These are phyloP conservation scores for Apocheima hispidaria DNA, from an alignment of 2,888 invertebrate species.

Conservation along the genomic window DNA sequence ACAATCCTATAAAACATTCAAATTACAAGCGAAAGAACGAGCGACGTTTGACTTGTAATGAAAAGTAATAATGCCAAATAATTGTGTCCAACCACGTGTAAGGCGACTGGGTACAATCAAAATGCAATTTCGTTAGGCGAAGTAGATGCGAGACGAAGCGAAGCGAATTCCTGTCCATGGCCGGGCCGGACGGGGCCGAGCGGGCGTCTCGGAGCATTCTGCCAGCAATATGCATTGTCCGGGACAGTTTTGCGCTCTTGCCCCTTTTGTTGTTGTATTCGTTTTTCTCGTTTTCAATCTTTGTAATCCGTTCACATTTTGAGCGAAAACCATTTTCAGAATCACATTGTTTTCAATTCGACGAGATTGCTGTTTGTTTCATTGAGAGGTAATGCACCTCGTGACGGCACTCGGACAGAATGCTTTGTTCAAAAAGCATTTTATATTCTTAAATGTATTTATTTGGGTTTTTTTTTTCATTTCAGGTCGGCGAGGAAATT, in stretches of 20 bases:
- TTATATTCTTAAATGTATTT: background rate
- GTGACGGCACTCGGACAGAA: constrained; percentile 18
- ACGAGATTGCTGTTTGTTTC: constrained; percentile 38
- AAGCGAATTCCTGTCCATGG: constrained; percentile 34
- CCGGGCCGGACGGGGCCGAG: constrained; percentile 25
- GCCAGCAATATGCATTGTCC: constrained; percentile 71
- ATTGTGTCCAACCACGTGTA: constrained; percentile 72
- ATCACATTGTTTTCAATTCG: constrained; percentile 45
- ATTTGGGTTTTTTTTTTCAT: too few relatives aligned
- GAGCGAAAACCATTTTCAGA: constrained; percentile 50
- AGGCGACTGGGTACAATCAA: constrained; percentile 67
- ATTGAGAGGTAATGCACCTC: constrained; percentile 38
- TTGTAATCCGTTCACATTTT: constrained; percentile 57
- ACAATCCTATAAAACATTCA: constrained; percentile 28
- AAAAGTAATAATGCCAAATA: constrained; percentile 74
- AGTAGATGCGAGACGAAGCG: constrained; percentile 28
- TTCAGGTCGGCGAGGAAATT: constrained; percentile 20
- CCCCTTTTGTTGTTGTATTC: constrained; percentile 56
- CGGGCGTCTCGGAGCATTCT: constrained; percentile 45
- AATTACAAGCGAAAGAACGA: constrained; percentile 48
- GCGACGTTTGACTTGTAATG: constrained; percentile 58
- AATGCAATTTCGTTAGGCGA: constrained; percentile 72
- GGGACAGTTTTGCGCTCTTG: constrained; percentile 65
- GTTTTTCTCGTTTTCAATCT: constrained; percentile 61
- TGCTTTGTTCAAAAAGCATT: background rate